Conservation (phyloP, 2,113 vertebrate species). For the Numenius arquata region DNA sequence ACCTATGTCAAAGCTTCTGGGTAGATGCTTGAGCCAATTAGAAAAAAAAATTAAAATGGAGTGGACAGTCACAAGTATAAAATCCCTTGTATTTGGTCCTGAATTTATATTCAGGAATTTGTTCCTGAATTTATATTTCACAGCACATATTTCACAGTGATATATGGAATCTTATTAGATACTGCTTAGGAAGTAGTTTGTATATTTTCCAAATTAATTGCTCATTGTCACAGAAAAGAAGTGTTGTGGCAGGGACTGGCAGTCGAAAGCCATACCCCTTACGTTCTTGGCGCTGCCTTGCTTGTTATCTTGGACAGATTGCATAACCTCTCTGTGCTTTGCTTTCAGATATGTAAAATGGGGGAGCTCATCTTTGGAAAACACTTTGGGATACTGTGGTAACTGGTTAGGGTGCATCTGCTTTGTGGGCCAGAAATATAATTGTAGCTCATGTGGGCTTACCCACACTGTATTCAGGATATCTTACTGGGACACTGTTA, state of each 20-base stretch:
- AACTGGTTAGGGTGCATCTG: constrained; percentile 43
- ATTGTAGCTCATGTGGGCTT: neutral
- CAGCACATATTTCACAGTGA: neutral
- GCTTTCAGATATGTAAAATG: constrained; percentile 58
- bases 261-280: neutral
- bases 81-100: neutral
- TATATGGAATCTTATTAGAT: neutral
- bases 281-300: neutral
- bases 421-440: neutral
- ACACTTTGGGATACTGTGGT: constrained; percentile 59
- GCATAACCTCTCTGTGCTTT: constrained; percentile 58
- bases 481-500: neutral
- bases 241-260: neutral
- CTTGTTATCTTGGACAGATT: neutral
- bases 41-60: neutral
- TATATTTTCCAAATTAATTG: neutral
- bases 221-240: neutral
- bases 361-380: constrained; percentile 57
- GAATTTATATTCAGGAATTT: neutral
- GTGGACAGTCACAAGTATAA: neutral
- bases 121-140: neutral
- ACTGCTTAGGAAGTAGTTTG: neutral
- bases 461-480: neutral
- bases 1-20: neutral
- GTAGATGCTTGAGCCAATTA: neutral